Conservation (phyloP, 2,888 invertebrate genomes). For the Calliopum simillimum region DNA sequence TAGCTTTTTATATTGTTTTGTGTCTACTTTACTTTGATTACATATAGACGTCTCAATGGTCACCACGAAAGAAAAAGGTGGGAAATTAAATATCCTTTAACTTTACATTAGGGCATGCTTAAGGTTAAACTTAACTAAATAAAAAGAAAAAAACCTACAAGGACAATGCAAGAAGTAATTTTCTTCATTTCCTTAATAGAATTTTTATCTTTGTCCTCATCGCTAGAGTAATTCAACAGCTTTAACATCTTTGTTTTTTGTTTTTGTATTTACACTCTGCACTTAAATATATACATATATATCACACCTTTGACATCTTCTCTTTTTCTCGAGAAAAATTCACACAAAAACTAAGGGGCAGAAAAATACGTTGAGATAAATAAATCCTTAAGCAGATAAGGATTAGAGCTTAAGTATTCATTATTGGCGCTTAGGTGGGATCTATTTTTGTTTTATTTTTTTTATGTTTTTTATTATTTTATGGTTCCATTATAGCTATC, state of each 20-base stretch:
- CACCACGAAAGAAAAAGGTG: slow-evolving; percentile 45
- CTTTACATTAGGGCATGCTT: slow-evolving; percentile 23
- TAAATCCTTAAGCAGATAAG: slow-evolving; percentile 21
- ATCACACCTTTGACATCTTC: slow-evolving; percentile 60
- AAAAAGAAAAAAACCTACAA: slow-evolving; percentile 18
- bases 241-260: slow-evolving; percentile 2
- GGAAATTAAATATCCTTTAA: slow-evolving; percentile 57
- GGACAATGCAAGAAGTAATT: slow-evolving; percentile 61
- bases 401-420: slow-evolving; percentile 45
- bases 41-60: slow-evolving; percentile 50
- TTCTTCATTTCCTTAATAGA: slow-evolving; percentile 67
- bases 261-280: not conserved
- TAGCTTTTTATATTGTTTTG: slow-evolving; percentile 28
- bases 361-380: slow-evolving; percentile 3
- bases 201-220: slow-evolving; percentile 61
- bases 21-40: slow-evolving; percentile 55
- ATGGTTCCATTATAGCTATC: too few relatives aligned
- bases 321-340: slow-evolving; percentile 32
- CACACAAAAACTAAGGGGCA: too few relatives aligned
- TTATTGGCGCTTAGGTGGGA: slow-evolving; percentile 40
- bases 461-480: not conserved
- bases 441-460: not conserved
- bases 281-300: too few relatives aligned
- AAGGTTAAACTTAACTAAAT: slow-evolving; percentile 4
- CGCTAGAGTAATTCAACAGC: slow-evolving; percentile 6